These are phyloP conservation scores for Austrofundulus limnaeus DNA, from an alignment of 2,113 vertebrate species.

Conservation along the genomic window DNA sequence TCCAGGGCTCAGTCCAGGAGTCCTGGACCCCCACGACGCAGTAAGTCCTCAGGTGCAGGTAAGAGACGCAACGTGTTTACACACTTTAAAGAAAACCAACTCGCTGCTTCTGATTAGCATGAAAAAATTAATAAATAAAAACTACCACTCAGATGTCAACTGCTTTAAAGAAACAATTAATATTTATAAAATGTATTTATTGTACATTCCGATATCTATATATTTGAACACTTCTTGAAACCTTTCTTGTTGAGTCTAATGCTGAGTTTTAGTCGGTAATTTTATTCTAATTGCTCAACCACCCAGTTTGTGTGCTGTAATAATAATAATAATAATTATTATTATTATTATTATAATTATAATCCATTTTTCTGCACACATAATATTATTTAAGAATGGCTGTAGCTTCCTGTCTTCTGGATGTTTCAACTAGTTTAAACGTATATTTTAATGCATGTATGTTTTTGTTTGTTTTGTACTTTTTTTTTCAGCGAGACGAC, in stretches of 20 bases:
- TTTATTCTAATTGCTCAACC: background rate
- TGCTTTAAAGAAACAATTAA: no score
- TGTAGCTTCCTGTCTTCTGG: background rate
- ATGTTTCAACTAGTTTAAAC: background rate
- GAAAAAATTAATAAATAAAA: background rate
- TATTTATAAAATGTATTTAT: no score
- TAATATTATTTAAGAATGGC: background rate
- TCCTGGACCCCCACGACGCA: conserved; percentile 84
- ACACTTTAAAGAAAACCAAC: background rate
- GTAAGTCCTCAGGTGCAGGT: conserved; percentile 94
- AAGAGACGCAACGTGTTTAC: conserved; percentile 10
- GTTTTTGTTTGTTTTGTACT: conserved; percentile 47
- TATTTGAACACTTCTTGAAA: background rate
- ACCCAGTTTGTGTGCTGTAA: background rate
- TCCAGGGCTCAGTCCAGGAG: no score
- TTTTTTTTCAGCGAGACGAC: conserved; percentile 83
- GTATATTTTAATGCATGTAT: background rate
- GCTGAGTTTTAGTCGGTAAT: background rate
- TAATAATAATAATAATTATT: no score
- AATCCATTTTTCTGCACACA: no score
- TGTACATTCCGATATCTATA: no score
- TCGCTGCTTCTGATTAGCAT: background rate
- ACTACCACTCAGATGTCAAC: no score
- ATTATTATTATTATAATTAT: no score
- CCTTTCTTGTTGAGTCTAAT: background rate